phyloP scores from a whole-genome alignment of 2,888 invertebrate genomes.

The Ophion costatus region DNA sequence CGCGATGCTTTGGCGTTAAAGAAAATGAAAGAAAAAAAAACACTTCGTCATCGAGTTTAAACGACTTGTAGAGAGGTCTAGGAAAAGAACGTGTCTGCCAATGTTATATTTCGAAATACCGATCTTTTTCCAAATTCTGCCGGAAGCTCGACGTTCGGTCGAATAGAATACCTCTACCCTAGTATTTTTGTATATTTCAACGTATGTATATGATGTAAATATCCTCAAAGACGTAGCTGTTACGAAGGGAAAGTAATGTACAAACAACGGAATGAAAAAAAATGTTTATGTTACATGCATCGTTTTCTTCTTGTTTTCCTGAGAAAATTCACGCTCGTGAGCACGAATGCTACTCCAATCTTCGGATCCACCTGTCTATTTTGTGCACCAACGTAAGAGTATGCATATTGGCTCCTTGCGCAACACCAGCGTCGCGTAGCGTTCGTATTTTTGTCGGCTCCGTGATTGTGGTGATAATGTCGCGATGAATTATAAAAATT shows the following conservation, averaged over 20 bases:
- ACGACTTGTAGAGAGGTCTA: not conserved
- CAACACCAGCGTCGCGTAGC: too few relatives aligned
- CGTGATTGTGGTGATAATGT: too few relatives aligned
- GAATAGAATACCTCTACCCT: conserved; percentile 54
- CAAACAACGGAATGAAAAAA: conserved; percentile 16
- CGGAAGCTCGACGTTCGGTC: conserved; percentile 28
- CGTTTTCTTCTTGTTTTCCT: not conserved
- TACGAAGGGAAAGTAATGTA: conserved; percentile 38
- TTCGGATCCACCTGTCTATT: too few relatives aligned
- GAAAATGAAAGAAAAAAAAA: not conserved
- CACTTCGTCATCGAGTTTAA: not conserved
- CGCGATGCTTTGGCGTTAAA: not conserved
- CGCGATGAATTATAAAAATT: too few relatives aligned
- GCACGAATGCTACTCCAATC: too few relatives aligned
- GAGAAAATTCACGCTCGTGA: not conserved
- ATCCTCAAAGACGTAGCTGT: conserved; percentile 58
- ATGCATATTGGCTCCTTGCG: too few relatives aligned
- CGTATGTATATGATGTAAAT: conserved; percentile 63
- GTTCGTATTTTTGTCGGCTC: too few relatives aligned
- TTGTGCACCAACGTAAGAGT: too few relatives aligned
- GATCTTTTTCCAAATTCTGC: conserved; percentile 20
- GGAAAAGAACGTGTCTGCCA: not conserved
- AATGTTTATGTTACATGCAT: not conserved
- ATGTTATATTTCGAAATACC: conserved; percentile 10
- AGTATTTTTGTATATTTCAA: conserved; percentile 67